Evolutionary conservation across 2,888 invertebrate species (phyloP), one percentile per base, ranked within the genome.

Genomic region (Unio pictorum): DNA sequence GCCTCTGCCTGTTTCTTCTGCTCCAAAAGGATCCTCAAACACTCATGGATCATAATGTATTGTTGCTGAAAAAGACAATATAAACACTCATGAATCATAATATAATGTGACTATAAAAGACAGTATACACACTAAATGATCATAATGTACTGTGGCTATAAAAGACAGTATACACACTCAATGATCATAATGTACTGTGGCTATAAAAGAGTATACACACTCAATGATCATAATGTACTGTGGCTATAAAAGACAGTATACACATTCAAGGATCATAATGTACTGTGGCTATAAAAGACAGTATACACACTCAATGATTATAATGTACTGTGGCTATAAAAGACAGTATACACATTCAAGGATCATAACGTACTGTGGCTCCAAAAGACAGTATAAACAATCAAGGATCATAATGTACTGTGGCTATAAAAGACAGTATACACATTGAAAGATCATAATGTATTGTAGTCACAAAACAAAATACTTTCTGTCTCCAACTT

Each of bases 1-100:
- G 93, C 92, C 1, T 34, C 34, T 34, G 93, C 92, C 75, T 93
- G 92, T 83, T 93, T 93, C 82, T 94, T 93, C 72, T 93, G 90
- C 26, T 94, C 90, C 93, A 94, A 59, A 69, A 82, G 67, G 45
- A 75, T 69, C 60, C 62, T 56, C 26, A 81, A 73, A 67, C 80
- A 80, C 66, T 80, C 79, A 66, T 81, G 80, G 61, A 82, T 80
- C 70, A 82, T 79, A 8, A 78, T 60, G 66, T 77, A 82, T 70
- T 82, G 82, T 54, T 79, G 75, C 82, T 82, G 70, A 56, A 78
- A 75, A 65, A 45, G 45, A 45, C 45, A 45, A 15, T 15, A 45
- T 11, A 45, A 3, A 45, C 80, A 80, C 66, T 80, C 79, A 66
- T 80, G 80, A 60, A 82, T 79, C 70, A 82, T 79, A 8, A 78